Evolutionary conservation across 30 jellyfish, hydroid and myxozoan species (phyloP), one percentile per base, ranked within the genome.

Genomic region (Aurelia sp.): DNA sequence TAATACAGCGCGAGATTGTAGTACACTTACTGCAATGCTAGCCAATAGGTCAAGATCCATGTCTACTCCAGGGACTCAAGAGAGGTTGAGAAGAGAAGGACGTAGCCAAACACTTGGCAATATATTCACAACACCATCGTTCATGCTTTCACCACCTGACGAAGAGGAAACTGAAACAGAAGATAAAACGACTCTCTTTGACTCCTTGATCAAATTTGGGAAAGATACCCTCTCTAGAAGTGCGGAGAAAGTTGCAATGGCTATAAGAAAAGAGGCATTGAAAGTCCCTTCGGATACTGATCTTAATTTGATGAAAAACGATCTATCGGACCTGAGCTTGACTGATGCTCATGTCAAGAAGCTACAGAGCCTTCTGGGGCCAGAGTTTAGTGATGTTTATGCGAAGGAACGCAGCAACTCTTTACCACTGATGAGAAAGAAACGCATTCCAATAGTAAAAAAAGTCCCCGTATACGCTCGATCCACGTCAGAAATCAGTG

Each of bases 71-170:
- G 82, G 76, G 24, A 73, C 15, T 47, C 75, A 70, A 19, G 11
- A 20, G 12, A 8, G 63, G 41, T 8, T 13, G 24, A 35, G 78
- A 7, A 63, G 86, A 58, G 17, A 68, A 11, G 27, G 22, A 15
- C 47, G 86, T 17, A 70, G 86, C 50, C 15, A 59, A 20, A 83
- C 86, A 1, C 13, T 71, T 17, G 61, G 78, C 40, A 63, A 70
- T 18, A 48, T 48, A 20, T 38, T 73, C 15, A 65, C 67, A 9
- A 68, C 66, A 13, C 88, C 87, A 13, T 72, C 93, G 41, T 53
- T 84, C 47, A 64, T 84, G 41, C 75, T 59, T 10, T 84, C 88
- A 31, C 93, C 93, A 15, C 88, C 93, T 24, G 41, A 47, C 4
- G 33, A 40, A 15, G 82, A 47, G 21, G 88, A 44, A 5, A 33